Conservation (phyloP, 2,888 invertebrate genomes). For the Flexamia atlantica region DNA sequence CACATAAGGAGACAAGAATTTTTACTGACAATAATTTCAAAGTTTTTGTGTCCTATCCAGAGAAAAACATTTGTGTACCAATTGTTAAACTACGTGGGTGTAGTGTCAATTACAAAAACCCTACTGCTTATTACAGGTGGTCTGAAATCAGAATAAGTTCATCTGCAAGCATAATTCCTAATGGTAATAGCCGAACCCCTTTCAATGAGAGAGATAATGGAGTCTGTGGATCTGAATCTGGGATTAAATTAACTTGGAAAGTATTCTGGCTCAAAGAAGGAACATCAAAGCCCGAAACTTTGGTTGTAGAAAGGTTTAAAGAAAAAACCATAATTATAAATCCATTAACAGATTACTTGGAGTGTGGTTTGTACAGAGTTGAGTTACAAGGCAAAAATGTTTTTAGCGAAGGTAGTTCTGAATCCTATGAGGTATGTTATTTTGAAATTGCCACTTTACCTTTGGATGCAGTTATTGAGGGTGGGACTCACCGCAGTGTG, state of each 20-base stretch:
- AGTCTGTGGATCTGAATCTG: neutral
- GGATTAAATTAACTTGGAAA: too few relatives aligned
- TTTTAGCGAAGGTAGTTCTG: neutral
- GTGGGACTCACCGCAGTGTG: neutral
- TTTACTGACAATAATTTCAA: too few relatives aligned
- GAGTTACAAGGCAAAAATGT: neutral
- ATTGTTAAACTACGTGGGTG: too few relatives aligned
- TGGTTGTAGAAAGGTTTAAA: too few relatives aligned
- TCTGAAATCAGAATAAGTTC: neutral
- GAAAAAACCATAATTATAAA: neutral
- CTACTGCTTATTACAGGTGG: neutral
- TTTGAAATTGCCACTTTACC: neutral
- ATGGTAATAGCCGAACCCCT: too few relatives aligned
- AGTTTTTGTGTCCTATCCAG: too few relatives aligned
- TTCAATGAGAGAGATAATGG: too few relatives aligned
- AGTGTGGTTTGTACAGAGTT: neutral
- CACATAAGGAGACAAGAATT: too few relatives aligned
- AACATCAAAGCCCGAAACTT: too few relatives aligned
- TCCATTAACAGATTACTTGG: neutral
- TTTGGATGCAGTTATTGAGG: neutral
- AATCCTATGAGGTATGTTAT: neutral
- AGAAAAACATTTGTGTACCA: too few relatives aligned
- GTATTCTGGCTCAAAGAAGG: too few relatives aligned
- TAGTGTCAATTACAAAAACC: too few relatives aligned
- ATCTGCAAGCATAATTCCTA: neutral